Evolutionary conservation across 2,113 vertebrate genomes (phyloP).

Genomic region (Synodontis membranacea): DNA sequence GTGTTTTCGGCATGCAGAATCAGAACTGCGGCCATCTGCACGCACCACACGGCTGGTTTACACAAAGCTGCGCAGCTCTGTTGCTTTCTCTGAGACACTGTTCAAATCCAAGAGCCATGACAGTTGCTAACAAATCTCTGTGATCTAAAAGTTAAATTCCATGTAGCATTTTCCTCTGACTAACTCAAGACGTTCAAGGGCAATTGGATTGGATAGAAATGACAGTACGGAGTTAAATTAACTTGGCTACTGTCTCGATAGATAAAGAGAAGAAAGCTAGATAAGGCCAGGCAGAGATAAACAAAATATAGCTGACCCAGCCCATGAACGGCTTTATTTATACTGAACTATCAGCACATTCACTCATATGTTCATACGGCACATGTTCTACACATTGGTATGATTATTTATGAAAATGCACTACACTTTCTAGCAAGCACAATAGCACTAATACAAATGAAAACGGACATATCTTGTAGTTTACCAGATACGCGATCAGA

Average conservation of each 20-base stretch:
- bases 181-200: background rate
- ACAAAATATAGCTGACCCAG: background rate
- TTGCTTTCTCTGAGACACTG: slow-evolving; percentile 40
- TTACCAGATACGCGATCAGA: background rate
- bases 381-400: background rate
- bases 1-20: slow-evolving; percentile 44
- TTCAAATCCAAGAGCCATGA: background rate
- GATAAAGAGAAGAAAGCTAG: background rate
- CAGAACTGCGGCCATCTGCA: slow-evolving; percentile 17
- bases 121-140: slow-evolving; percentile 4
- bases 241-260: background rate
- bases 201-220: background rate
- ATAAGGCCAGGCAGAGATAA: background rate
- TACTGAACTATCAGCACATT: background rate
- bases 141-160: background rate
- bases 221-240: background rate
- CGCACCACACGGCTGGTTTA: slow-evolving; percentile 20
- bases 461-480: background rate
- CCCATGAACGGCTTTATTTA: background rate
- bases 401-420: background rate
- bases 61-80: slow-evolving; percentile 37
- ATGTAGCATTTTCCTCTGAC: no score
- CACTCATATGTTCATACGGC: background rate
- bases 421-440: background rate
- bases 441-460: background rate